Conservation (phyloP, 2,113 vertebrate species). For the Erythrocercus mccallii region DNA sequence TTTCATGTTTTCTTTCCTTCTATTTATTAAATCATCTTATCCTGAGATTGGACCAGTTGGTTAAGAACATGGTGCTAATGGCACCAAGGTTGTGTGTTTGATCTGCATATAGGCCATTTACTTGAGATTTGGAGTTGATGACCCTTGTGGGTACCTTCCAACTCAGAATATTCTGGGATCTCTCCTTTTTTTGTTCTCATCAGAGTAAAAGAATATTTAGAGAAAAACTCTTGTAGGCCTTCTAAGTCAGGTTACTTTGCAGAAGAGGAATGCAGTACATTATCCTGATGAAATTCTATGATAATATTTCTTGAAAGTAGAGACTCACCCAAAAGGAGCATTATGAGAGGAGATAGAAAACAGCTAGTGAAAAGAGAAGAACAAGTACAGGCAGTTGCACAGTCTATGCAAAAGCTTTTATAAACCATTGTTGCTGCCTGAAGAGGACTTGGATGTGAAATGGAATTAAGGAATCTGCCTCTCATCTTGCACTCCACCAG, state of each 20-base stretch:
- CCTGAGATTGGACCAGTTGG: not conserved
- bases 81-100: not conserved
- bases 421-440: not conserved
- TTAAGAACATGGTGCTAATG: not conserved
- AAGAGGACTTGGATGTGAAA: not conserved
- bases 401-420: not conserved
- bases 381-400: not conserved
- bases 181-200: not conserved
- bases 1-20: not conserved
- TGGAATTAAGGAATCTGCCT: not conserved
- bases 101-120: not conserved
- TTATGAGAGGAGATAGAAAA: not conserved
- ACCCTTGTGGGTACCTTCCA: not conserved
- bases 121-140: not conserved
- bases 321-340: not conserved
- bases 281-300: not conserved
- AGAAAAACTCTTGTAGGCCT: not conserved
- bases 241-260: not conserved
- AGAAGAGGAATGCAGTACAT: not conserved
- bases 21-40: not conserved
- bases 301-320: not conserved
- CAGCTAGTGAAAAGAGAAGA: not conserved
- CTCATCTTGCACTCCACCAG: not conserved
- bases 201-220: not conserved
- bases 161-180: not conserved